Evolutionary conservation across 2,888 invertebrate species (phyloP).

Genomic region (Rapana venosa): DNA sequence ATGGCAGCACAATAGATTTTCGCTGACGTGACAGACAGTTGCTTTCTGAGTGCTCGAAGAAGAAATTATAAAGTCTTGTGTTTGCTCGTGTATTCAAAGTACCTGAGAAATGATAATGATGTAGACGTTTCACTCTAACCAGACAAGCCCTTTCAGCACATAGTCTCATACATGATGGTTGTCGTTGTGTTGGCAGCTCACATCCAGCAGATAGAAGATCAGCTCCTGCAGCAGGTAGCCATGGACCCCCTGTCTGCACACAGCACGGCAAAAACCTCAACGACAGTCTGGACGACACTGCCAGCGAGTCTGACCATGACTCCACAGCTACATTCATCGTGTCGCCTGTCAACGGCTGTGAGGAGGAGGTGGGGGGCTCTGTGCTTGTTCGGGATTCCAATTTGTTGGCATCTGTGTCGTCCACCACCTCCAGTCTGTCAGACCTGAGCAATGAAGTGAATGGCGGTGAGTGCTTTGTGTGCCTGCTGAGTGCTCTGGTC

Average conservation of each 20-base stretch:
- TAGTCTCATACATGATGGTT: no score
- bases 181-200: constrained; percentile 39
- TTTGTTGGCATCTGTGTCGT: constrained; percentile 17
- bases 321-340: background rate
- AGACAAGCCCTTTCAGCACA: no score
- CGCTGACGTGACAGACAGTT: no score
- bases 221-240: constrained; percentile 44
- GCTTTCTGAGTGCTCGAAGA: no score
- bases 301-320: constrained; percentile 9
- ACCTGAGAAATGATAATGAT: no score
- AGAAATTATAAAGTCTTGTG: no score
- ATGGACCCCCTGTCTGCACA: constrained; percentile 35
- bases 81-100: no score
- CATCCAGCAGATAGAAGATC: constrained; percentile 50
- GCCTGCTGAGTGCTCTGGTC: background rate
- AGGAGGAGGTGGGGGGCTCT: background rate
- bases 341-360: constrained; percentile 15
- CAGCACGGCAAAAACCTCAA: background rate
- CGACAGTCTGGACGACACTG: constrained; percentile 14
- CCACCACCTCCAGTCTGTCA: constrained; percentile 42
- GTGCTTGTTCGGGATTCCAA: constrained; percentile 30
- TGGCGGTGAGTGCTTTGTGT: constrained; percentile 37
- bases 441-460: constrained; percentile 50
- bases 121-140: no score
- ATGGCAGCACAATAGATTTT: no score